phyloP scores from a whole-genome alignment of 2,888 invertebrate species.

The Arctia plantaginis region DNA sequence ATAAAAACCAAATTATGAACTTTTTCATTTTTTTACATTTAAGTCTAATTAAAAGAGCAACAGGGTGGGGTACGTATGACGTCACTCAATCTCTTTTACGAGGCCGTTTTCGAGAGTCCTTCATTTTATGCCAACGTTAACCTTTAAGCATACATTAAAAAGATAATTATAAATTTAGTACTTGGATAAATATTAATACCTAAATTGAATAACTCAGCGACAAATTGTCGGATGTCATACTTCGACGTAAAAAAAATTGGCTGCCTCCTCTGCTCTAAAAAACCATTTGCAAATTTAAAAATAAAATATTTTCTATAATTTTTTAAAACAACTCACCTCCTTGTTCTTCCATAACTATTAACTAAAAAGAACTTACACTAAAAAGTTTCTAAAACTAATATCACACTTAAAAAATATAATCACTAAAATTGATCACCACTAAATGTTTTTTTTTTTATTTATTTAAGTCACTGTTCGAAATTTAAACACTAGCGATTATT shows the following conservation, averaged over 20 bases:
- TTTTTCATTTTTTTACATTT: constrained; percentile 7
- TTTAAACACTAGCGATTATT: constrained; percentile 49
- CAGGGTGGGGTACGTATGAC: constrained; percentile 28
- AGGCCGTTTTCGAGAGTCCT: constrained; percentile 20
- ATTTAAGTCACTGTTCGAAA: constrained; percentile 36
- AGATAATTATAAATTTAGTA: neutral
- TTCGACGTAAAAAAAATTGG: constrained; percentile 3
- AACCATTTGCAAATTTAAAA: neutral
- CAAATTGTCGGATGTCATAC: neutral
- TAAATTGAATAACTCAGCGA: neutral
- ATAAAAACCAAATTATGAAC: neutral
- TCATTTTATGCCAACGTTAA: constrained; percentile 10
- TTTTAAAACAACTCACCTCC: constrained; percentile 64
- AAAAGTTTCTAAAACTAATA: constrained; percentile 76
- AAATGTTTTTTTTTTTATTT: constrained; percentile 23
- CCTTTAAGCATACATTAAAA: neutral
- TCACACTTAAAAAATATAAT: constrained; percentile 69
- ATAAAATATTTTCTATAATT: neutral
- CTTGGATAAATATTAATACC: neutral
- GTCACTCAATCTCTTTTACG: constrained; percentile 13
- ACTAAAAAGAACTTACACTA: constrained; percentile 53
- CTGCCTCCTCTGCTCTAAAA: neutral
- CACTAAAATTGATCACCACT: constrained; percentile 35
- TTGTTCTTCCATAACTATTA: constrained; percentile 74
- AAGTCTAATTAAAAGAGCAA: constrained; percentile 20